phyloP scores from a whole-genome alignment of 2,797 vertebrate genomes.

The Stomatorhinus walkeri region DNA sequence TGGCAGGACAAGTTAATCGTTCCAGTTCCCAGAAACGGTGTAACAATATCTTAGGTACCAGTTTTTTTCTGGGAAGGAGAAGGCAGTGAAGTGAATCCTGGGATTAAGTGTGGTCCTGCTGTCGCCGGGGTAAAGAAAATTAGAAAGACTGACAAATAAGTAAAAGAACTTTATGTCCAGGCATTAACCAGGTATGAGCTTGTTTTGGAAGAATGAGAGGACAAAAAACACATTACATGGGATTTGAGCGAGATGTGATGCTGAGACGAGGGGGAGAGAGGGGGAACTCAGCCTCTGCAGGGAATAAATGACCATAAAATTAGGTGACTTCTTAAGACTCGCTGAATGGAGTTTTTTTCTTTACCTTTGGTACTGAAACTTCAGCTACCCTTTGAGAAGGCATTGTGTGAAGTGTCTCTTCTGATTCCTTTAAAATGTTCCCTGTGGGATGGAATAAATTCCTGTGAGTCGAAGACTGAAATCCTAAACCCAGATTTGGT shows the following conservation, averaged over 20 bases:
- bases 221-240: slow-evolving; percentile 42
- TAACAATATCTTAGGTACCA: slow-evolving; percentile 40
- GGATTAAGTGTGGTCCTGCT: slow-evolving; percentile 20
- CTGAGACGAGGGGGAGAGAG: slow-evolving; percentile 51
- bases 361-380: slow-evolving; percentile 45
- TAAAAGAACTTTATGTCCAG: neutral
- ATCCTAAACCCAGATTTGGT: slow-evolving; percentile 57
- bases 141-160: neutral
- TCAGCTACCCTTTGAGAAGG: slow-evolving; percentile 43
- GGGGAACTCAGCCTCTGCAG: slow-evolving; percentile 47
- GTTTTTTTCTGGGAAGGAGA: slow-evolving; percentile 39
- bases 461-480: slow-evolving; percentile 47
- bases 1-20: slow-evolving; percentile 51
- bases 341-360: slow-evolving; percentile 48
- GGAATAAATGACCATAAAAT: slow-evolving; percentile 67
- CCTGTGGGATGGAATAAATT: slow-evolving; percentile 41
- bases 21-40: slow-evolving; percentile 40
- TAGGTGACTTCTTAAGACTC: slow-evolving; percentile 59
- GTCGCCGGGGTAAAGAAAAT: neutral
- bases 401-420: slow-evolving; percentile 44
- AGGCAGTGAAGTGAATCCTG: slow-evolving; percentile 42
- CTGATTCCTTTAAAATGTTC: slow-evolving; percentile 38
- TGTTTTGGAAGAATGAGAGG: slow-evolving; percentile 5
- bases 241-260: slow-evolving; percentile 46
- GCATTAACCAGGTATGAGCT: neutral